Percentiles rank a stretch among this genome's conserved stretches.
Conservation (phyloP, 2,113 vertebrate species). For the Pithys albifrons region DNA sequence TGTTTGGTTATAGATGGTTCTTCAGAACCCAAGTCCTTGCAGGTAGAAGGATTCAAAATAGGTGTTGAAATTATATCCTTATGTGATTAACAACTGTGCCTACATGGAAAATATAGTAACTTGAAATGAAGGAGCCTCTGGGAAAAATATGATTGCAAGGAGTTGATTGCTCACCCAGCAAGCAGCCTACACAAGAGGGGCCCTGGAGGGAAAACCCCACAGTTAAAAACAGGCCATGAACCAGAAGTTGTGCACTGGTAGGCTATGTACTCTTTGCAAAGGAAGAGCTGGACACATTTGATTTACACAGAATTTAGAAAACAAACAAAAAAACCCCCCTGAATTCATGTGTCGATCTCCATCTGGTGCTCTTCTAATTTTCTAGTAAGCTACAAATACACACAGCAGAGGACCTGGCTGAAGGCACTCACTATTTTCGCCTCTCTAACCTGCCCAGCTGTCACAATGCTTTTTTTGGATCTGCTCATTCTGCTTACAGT, state of each 20-base stretch:
- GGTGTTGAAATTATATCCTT: background rate
- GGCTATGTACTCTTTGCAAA: background rate
- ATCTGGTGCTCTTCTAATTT: background rate
- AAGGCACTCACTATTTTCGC: background rate
- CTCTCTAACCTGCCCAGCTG: constrained; percentile 55
- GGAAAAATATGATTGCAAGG: background rate
- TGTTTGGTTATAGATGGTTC: background rate
- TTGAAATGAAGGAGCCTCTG: background rate
- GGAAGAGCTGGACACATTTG: background rate
- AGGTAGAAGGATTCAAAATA: background rate
- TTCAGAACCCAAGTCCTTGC: background rate
- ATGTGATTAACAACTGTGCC: background rate
- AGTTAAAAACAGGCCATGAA: background rate
- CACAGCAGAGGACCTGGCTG: background rate
- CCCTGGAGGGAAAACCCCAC: background rate
- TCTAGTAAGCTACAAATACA: background rate
- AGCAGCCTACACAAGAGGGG: background rate
- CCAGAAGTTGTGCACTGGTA: accelerated
- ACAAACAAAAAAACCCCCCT: background rate
- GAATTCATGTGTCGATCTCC: background rate
- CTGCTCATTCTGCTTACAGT: constrained; percentile 8
- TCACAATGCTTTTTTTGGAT: constrained; percentile 67
- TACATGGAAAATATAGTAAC: background rate
- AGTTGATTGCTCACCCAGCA: background rate
- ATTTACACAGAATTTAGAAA: background rate